Evolutionary conservation across 2,888 invertebrate genomes (phyloP), one percentile per base, ranked within the genome.

Genomic region (Choreutis nemorana): DNA sequence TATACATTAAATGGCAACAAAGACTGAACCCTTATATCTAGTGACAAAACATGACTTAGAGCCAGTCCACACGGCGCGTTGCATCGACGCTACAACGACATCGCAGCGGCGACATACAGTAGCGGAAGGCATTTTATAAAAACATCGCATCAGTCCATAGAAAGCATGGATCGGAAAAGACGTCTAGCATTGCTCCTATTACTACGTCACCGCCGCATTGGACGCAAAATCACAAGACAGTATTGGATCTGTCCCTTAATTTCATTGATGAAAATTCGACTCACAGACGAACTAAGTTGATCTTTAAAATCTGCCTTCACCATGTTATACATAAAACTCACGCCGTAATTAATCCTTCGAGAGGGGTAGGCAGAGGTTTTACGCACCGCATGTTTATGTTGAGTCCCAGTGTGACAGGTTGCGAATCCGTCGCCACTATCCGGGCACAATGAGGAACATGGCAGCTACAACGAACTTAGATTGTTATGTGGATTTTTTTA

Each of bases 141-240:
- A 38, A 36, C 2, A 12, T 36, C 35, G 36, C 30, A 34, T 32
- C 34, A 35, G 35, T 39, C 34, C 36, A 30, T 36, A 34, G 33
- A 30, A 35, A 37, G 2, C 35, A 43, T 43, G 39, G 37, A 41
- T 41, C 33, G 39, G 33, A 39, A 42, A 39, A 44, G 39, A 40
- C 38, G 40, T 42, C 30, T 36, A 8, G 26, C 25, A 29, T 34
- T 43, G 40, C 36, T 39, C 34, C 38, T 43, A 41, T 42, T 44
- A 41, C 37, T 43, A 39, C 40, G 39, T 34, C 40, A 43, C 33
- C 41, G 43, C 34, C 35, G 41, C 41, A 42, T 42, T 39, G 37
- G 39, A 43, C 40, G 38, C 35, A 39, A 36, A 9, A 42, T 35
- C 39, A 34, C 36, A 37, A 34, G 42, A 41, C 30, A 36, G 32